Percentiles rank a stretch among this genome's conserved stretches.
These are phyloP conservation scores for Prunella fulvescens DNA, from an alignment of 2,113 vertebrate genomes.

Conservation along the genomic window DNA sequence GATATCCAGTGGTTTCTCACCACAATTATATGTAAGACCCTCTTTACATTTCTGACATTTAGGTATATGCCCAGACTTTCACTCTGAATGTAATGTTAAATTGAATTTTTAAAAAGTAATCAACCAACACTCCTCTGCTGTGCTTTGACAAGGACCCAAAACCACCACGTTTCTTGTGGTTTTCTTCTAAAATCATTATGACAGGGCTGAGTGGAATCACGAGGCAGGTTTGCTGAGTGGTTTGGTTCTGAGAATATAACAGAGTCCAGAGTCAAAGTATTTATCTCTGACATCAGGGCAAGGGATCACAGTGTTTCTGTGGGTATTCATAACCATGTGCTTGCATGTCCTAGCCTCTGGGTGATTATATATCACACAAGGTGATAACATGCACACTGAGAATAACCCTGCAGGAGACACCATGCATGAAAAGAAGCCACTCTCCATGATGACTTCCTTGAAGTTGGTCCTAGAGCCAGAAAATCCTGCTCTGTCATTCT, in stretches of 20 bases:
- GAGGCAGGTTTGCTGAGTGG: conserved; percentile 37
- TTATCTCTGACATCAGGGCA: conserved; percentile 24
- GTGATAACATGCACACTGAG: conserved; percentile 10
- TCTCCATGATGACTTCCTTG: background rate
- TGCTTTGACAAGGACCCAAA: conserved; percentile 45
- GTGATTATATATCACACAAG: conserved; percentile 13
- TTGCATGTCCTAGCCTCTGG: conserved; percentile 18
- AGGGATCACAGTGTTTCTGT: conserved; percentile 43
- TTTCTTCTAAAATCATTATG: conserved; percentile 60
- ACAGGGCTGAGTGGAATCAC: conserved; percentile 50
- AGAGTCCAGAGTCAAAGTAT: conserved; percentile 28
- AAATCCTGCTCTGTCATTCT: background rate
- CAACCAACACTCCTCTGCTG: background rate
- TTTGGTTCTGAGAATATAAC: conserved; percentile 25
- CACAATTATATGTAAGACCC: background rate
- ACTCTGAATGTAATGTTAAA: conserved; percentile 9
- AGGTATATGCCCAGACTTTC: background rate
- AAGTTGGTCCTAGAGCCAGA: background rate
- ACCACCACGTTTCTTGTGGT: conserved; percentile 49
- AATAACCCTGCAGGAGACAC: conserved; percentile 10
- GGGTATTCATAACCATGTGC: background rate
- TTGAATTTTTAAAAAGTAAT: background rate
- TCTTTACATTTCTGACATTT: conserved; percentile 6
- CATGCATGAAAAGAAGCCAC: background rate
- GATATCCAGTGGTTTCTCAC: background rate